phyloP scores from a whole-genome alignment of 2,113 vertebrate genomes.

The Pseudopodoces humilis region DNA sequence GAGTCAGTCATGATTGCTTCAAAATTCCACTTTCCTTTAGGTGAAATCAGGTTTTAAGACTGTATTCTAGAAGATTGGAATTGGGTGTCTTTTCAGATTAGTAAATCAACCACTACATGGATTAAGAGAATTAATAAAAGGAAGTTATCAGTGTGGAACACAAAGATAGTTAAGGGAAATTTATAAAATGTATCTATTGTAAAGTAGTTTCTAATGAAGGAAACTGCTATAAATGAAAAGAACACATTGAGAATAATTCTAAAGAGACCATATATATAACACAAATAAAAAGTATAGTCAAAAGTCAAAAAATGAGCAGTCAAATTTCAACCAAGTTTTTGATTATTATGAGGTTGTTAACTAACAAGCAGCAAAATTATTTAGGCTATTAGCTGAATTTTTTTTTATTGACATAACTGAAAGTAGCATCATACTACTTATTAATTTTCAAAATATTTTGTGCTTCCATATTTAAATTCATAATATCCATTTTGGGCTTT shows the following conservation, averaged over 20 bases:
- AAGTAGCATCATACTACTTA: not conserved
- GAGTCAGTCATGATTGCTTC: not conserved
- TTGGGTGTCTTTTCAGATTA: not conserved
- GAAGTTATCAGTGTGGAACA: not conserved
- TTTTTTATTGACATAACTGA: not conserved
- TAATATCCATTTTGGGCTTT: not conserved
- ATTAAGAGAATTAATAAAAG: not conserved
- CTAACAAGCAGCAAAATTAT: not conserved
- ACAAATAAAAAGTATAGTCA: not conserved
- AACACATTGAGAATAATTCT: not conserved
- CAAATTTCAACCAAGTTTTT: not conserved
- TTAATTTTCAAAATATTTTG: not conserved
- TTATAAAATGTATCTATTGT: not conserved
- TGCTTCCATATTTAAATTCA: not conserved
- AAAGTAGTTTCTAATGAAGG: not conserved
- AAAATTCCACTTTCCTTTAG: not conserved
- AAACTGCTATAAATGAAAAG: not conserved
- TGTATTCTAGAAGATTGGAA: not conserved
- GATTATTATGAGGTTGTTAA: not conserved
- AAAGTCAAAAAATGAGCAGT: not conserved
- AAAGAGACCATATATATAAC: not conserved
- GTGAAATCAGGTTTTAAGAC: not conserved
- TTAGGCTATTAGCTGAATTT: not conserved
- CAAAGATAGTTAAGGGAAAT: not conserved
- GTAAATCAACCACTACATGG: not conserved